phyloP scores from a whole-genome alignment of 2,113 vertebrate genomes.

The Australoheros scitulus region DNA sequence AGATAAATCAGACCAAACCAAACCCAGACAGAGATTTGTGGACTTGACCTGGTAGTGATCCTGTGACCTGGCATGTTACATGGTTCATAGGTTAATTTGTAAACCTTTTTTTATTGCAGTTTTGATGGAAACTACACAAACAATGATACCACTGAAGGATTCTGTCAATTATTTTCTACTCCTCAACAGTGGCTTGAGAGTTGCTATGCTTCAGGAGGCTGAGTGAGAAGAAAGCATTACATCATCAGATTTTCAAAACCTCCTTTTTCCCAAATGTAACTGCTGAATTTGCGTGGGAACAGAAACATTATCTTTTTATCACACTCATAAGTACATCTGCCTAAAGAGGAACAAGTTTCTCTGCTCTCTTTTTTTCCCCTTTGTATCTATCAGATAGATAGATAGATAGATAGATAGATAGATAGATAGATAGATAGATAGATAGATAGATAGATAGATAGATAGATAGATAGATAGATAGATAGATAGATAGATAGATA shows the following conservation, averaged over 20 bases:
- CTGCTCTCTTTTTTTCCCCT: background rate
- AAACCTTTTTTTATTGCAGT: background rate
- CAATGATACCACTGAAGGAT: background rate
- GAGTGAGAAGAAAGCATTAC: slow-evolving; percentile 24
- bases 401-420: too few species aligned
- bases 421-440: too few species aligned
- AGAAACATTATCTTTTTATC: background rate
- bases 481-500: too few species aligned
- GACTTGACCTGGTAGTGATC: background rate
- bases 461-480: too few species aligned
- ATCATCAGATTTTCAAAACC: slow-evolving; percentile 18
- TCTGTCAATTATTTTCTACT: background rate
- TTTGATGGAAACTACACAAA: background rate
- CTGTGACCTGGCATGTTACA: background rate
- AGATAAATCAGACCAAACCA: slow-evolving; percentile 35
- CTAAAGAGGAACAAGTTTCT: background rate
- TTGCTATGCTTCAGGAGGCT: background rate
- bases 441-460: too few species aligned
- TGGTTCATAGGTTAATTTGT: slow-evolving; percentile 14
- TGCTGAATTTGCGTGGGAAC: background rate
- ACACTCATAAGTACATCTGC: background rate
- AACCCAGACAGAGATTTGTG: background rate
- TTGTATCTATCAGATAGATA: too few species aligned
- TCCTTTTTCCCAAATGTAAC: background rate
- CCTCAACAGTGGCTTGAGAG: background rate